These are phyloP conservation scores for Clarias pachynema DNA, from an alignment of 2,797 vertebrate genomes.

Conservation along the genomic window DNA sequence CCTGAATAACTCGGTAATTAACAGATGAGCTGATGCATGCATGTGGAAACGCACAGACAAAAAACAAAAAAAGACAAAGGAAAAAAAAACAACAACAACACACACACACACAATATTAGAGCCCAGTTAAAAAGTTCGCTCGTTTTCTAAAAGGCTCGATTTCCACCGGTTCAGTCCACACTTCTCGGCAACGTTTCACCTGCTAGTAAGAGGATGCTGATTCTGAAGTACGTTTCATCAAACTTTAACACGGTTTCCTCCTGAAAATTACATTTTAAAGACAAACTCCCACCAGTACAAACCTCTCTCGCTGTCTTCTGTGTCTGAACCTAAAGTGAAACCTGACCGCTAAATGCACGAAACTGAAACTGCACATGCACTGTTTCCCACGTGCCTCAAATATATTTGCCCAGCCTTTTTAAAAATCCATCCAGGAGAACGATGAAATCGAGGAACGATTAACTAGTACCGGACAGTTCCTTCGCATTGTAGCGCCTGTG, in stretches of 20 bases:
- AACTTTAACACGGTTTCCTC: constrained; percentile 4
- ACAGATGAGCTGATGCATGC: background rate
- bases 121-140: too few relatives aligned
- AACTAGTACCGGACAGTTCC: too few relatives aligned
- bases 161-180: background rate
- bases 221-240: background rate
- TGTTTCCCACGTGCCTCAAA: too few relatives aligned
- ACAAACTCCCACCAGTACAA: constrained; percentile 8
- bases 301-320: background rate
- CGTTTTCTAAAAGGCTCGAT: background rate
- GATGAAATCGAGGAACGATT: too few relatives aligned
- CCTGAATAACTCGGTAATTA: constrained; percentile 28
- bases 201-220: background rate
- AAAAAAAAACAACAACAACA: background rate
- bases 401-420: too few relatives aligned
- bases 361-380: background rate
- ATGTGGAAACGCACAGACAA: background rate
- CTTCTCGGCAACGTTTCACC: background rate
- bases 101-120: background rate
- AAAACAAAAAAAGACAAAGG: background rate
- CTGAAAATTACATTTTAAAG: constrained; percentile 8
- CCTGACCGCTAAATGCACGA: constrained; percentile 20
- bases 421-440: too few relatives aligned
- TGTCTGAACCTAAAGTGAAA: constrained; percentile 8
- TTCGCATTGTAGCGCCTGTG: too few relatives aligned